Conservation (phyloP, 2,888 invertebrate genomes). For the Amphipyra tragopoginis region DNA sequence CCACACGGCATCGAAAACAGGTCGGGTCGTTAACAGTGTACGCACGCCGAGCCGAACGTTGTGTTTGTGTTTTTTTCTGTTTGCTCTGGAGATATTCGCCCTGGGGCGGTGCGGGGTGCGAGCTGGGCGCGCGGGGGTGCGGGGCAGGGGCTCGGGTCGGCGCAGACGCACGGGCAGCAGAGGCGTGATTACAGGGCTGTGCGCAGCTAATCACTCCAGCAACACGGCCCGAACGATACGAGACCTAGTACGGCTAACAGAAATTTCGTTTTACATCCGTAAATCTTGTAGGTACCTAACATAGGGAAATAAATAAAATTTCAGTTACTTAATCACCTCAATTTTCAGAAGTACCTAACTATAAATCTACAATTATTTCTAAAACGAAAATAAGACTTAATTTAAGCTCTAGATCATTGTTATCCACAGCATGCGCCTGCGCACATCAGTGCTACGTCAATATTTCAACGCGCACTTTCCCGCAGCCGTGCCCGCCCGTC, state of each 20-base stretch:
- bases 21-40: conserved; percentile 87
- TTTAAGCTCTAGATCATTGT: too few relatives aligned
- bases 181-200: conserved; percentile 87
- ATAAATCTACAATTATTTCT: too few relatives aligned
- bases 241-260: conserved; percentile 59
- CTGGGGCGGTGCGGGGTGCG: conserved; percentile 65
- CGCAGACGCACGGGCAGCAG: conserved; percentile 87
- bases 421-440: too few relatives aligned
- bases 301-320: too few relatives aligned
- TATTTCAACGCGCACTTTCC: conserved; percentile 57
- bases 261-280: conserved; percentile 35
- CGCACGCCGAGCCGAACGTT: conserved; percentile 69
- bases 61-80: conserved; percentile 80
- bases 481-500: conserved; percentile 55
- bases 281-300: too few relatives aligned
- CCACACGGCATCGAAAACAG: conserved; percentile 86
- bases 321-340: too few relatives aligned
- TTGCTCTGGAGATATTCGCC: conserved; percentile 86
- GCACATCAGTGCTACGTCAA: neutral
- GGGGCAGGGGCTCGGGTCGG: conserved; percentile 70
- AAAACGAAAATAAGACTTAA: too few relatives aligned
- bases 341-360: too few relatives aligned
- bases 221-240: conserved; percentile 72
- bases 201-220: conserved; percentile 85
- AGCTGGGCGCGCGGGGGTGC: conserved; percentile 52